Evolutionary conservation across 1,140 invertebrate genomes (phyloP), one percentile per base, ranked within the genome.

Genomic region (Drosophila parvula): DNA sequence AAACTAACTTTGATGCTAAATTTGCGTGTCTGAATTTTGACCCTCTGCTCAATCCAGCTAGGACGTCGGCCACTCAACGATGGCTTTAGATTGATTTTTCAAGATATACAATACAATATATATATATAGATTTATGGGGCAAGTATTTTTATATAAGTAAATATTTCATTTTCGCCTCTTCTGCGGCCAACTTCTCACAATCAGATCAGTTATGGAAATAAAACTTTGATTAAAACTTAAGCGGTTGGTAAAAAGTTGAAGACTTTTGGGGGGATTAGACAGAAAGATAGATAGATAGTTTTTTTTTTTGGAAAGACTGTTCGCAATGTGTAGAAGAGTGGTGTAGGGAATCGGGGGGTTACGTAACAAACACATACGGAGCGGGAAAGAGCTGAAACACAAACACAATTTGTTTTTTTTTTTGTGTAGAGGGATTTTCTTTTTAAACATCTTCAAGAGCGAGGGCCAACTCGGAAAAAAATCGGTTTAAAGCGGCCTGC

Each of bases 1-100:
- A 91, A 91, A 91, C 90, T 91, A 91, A 91, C 90, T 91, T 91
- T 91, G 90, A 91, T 91, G 91, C 90, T 91, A 91, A 91, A 91
- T 91, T 91, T 91, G 90, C 90, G 86, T 89, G 90, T 91, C 84
- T 91, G 90, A 90, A 91, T 91, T 91, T 91, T 91, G 90, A 91
- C 90, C 90, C 90, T 91, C 89, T 91, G 90, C 79, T 91, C 90
- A 91, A 91, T 91, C 90, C 90, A 91, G 90, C 90, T 91, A 84
- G 88, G 85, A 91, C 90, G 90, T 91, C 90, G 90, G 91, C 90
- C 90, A 91, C 90, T 91, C 82, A 91, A 90, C 73, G 90, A 91
- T 91, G 90, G 90, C 90, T 91, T 91, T 90, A 84, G 76, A 83
- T 85, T 88, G 70, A 76, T 76, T 67, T 62, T 82, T 85, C 67